These are phyloP conservation scores for Temnothorax rugatulus DNA, from an alignment of 2,888 invertebrate species.

Conservation along the genomic window DNA sequence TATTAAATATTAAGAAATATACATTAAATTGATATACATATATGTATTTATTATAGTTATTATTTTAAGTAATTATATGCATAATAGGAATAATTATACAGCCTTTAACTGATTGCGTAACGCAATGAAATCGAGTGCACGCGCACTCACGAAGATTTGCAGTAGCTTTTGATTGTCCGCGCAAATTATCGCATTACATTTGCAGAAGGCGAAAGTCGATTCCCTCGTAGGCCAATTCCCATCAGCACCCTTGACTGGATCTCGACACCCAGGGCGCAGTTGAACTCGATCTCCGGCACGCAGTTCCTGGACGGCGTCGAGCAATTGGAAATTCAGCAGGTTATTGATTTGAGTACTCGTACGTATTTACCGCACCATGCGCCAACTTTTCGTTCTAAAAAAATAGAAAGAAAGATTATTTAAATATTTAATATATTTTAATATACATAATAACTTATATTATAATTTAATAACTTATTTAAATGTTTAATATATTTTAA, in stretches of 20 bases:
- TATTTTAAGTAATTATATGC: not conserved
- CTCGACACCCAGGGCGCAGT: slow-evolving; percentile 88
- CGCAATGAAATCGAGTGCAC: not conserved
- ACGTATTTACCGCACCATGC: slow-evolving; percentile 80
- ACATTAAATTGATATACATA: not conserved
- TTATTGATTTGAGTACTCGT: slow-evolving; percentile 93
- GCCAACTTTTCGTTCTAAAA: not conserved
- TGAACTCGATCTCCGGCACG: slow-evolving; percentile 90
- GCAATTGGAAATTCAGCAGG: slow-evolving; percentile 92
- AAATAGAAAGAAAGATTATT: not conserved
- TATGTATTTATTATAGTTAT: not conserved
- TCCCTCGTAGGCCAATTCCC: slow-evolving; percentile 86
- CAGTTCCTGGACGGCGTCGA: slow-evolving; percentile 91
- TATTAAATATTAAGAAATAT: not conserved
- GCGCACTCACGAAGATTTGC: slow-evolving; percentile 24
- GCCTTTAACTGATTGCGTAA: not conserved
- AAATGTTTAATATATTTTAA: not conserved
- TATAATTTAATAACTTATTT: too few species aligned
- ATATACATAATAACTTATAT: too few species aligned
- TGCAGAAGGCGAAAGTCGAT: slow-evolving; percentile 21
- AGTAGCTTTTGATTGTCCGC: not conserved
- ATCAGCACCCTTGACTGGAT: slow-evolving; percentile 89
- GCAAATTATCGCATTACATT: not conserved
- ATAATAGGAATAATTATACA: not conserved
- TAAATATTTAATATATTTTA: not conserved